Percentiles rank a stretch among this genome's conserved stretches.
Evolutionary conservation across 2,888 invertebrate species (phyloP).

Genomic region (Pherbina coryleti): DNA sequence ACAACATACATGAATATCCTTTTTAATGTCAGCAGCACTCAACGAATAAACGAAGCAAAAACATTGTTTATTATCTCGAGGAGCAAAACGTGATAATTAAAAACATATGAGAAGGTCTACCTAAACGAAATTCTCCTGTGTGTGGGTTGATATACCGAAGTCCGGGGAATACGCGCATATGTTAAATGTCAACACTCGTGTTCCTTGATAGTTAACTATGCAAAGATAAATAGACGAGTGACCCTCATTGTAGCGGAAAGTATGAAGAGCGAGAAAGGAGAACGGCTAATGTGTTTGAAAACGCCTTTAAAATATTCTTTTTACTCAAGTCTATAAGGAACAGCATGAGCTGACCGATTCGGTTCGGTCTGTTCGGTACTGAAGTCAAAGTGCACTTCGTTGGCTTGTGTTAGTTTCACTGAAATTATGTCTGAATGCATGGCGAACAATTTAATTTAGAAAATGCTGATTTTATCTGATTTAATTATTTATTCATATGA

Average conservation of each 20-base stretch:
- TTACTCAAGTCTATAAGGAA: not conserved
- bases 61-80: slow-evolving; percentile 8
- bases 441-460: slow-evolving; percentile 67
- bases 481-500: slow-evolving; percentile 60
- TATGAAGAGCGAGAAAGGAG: not conserved
- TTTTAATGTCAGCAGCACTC: slow-evolving; percentile 14
- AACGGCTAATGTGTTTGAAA: not conserved
- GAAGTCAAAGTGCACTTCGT: slow-evolving; percentile 2
- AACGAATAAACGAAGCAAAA: not conserved
- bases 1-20: slow-evolving; percentile 47
- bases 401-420: not conserved
- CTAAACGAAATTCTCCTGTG: too few relatives aligned
- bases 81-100: slow-evolving; percentile 55
- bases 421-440: slow-evolving; percentile 46
- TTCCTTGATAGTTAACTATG: slow-evolving; percentile 26
- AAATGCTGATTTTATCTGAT: slow-evolving; percentile 68
- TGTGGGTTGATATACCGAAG: too few relatives aligned
- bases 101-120: slow-evolving; percentile 35
- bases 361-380: not conserved
- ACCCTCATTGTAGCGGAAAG: slow-evolving; percentile 1
- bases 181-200: slow-evolving; percentile 58
- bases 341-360: not conserved
- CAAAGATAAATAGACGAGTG: slow-evolving; percentile 26
- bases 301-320: not conserved
- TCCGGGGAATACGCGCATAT: slow-evolving; percentile 48